phyloP scores from a whole-genome alignment of 2,888 invertebrate genomes.

The Tenthredo scrophulariae region DNA sequence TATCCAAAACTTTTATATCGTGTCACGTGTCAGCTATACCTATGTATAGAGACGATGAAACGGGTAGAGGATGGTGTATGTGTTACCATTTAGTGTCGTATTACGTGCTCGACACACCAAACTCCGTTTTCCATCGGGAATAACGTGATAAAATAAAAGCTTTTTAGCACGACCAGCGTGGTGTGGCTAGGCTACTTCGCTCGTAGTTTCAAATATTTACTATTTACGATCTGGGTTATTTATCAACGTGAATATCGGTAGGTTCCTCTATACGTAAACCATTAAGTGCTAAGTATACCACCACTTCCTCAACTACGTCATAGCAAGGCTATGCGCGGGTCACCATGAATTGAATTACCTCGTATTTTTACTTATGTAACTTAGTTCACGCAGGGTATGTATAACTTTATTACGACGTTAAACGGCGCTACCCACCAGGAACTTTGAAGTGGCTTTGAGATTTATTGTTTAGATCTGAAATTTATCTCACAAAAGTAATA shows the following conservation, averaged over 20 bases:
- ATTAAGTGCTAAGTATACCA: conserved; percentile 6
- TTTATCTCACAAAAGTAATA: background rate
- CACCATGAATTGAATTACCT: conserved; percentile 31
- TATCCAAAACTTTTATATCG: conserved; percentile 24
- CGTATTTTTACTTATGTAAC: conserved; percentile 26
- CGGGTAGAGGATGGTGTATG: background rate
- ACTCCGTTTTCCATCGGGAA: conserved; percentile 4
- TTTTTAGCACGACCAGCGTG: background rate
- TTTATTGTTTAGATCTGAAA: background rate
- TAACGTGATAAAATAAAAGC: conserved; percentile 21
- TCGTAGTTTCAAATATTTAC: conserved; percentile 20
- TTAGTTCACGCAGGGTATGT: background rate
- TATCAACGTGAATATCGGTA: conserved; percentile 13
- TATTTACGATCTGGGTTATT: conserved; percentile 12
- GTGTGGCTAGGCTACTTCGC: background rate
- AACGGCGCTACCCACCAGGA: background rate
- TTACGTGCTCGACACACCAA: conserved; percentile 28
- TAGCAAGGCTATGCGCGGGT: background rate
- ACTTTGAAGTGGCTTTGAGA: background rate
- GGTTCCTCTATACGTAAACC: background rate
- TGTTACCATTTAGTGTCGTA: background rate
- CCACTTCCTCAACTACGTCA: background rate
- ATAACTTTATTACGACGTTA: conserved; percentile 2
- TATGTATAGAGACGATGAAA: conserved; percentile 7
- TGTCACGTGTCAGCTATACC: conserved; percentile 27